Percentiles rank a stretch among this genome's conserved stretches.
Evolutionary conservation across 1,140 invertebrate species (phyloP).

Genomic region (Andricus grossulariae): DNA sequence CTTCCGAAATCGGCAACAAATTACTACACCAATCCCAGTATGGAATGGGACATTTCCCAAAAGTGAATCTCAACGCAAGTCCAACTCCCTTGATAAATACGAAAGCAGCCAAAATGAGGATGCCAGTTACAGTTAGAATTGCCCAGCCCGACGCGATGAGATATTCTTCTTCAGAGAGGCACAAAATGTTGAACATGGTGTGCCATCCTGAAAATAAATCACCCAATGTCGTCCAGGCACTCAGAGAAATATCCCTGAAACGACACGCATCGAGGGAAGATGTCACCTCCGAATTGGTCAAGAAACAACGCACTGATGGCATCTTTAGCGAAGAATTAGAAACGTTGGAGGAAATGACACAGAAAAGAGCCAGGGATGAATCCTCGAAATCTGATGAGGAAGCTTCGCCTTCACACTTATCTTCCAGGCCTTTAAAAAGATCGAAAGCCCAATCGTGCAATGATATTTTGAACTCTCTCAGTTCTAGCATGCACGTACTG

Average conservation of each 20-base stretch:
- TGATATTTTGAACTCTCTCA: conserved; percentile 71
- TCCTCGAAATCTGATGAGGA: conserved; percentile 69
- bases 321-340: conserved; percentile 61
- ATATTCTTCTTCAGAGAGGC: conserved; percentile 59
- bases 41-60: conserved; percentile 70
- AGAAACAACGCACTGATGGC: conserved; percentile 69
- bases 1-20: conserved; percentile 65
- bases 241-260: conserved; percentile 69
- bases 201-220: conserved; percentile 44
- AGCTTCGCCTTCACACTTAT: conserved; percentile 57
- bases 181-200: conserved; percentile 54
- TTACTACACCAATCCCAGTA: conserved; percentile 71
- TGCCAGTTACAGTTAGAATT: conserved; percentile 68
- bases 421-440: conserved; percentile 66
- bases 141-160: conserved; percentile 64
- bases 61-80: conserved; percentile 68
- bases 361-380: conserved; percentile 69
- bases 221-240: conserved; percentile 50
- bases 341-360: conserved; percentile 68
- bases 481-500: conserved; percentile 66
- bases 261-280: conserved; percentile 71
- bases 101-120: conserved; percentile 58
- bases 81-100: conserved; percentile 67
- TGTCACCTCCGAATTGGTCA: conserved; percentile 60
- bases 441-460: conserved; percentile 72